phyloP scores from a whole-genome alignment of 1,140 invertebrate species.

The Xylocopa sonorina region DNA sequence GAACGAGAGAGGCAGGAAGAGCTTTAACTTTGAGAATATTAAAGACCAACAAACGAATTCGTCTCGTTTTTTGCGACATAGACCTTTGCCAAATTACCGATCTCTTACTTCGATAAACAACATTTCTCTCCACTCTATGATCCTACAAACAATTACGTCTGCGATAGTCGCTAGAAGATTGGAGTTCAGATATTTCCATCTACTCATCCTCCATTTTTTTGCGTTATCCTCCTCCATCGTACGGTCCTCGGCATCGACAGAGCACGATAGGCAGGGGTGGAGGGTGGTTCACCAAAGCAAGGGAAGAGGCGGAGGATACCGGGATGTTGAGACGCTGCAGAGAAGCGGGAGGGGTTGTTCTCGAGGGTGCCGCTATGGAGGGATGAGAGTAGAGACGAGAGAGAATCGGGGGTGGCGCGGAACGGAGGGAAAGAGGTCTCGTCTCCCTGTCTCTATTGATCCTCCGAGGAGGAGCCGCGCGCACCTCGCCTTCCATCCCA shows the following conservation, averaged over 20 bases:
- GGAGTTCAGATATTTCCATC: background rate
- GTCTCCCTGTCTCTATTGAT: constrained; percentile 83
- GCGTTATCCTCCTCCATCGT: constrained; percentile 18
- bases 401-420: constrained; percentile 48
- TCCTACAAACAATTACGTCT: too few relatives aligned
- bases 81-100: background rate
- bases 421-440: constrained; percentile 76
- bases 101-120: too few relatives aligned
- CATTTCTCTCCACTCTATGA: too few relatives aligned
- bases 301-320: constrained; percentile 58
- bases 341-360: constrained; percentile 53
- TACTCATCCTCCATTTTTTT: constrained; percentile 31
- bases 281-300: constrained; percentile 41
- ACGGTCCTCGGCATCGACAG: background rate
- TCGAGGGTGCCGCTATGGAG: constrained; percentile 62
- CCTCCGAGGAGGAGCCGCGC: constrained; percentile 79
- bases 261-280: constrained; percentile 20
- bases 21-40: constrained; percentile 24
- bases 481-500: constrained; percentile 77
- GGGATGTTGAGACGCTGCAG: constrained; percentile 64
- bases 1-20: too few relatives aligned
- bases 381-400: constrained; percentile 60
- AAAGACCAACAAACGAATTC: constrained; percentile 4
- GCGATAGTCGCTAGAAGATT: background rate
- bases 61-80: background rate